A percentile compares a stretch with the other conserved stretches of the same genome.
phyloP scores from a whole-genome alignment of 2,113 vertebrate species.

The Xiphorhynchus elegans region DNA sequence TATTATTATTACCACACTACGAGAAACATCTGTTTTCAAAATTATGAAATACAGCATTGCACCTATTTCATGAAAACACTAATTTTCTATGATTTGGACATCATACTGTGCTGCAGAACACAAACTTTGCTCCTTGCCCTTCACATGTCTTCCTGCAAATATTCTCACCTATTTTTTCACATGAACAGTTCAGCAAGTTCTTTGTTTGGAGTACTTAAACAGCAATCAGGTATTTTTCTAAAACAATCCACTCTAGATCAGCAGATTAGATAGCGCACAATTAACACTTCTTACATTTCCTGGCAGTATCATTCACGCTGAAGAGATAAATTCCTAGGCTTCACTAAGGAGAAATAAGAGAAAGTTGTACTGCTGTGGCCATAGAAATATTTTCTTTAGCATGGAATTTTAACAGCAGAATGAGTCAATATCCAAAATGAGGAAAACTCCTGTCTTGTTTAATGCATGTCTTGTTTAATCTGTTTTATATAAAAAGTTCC shows the following conservation, averaged over 20 bases:
- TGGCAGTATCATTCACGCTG: background rate
- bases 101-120: background rate
- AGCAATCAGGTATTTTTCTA: background rate
- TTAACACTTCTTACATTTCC: background rate
- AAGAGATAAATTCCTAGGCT: background rate
- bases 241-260: background rate
- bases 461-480: background rate
- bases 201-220: background rate
- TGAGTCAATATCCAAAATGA: background rate
- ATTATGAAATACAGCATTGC: background rate
- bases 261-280: background rate
- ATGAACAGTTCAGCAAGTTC: background rate
- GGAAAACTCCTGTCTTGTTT: background rate
- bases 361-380: background rate
- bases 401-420: background rate
- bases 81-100: background rate
- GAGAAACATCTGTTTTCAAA: background rate
- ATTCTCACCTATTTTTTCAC: background rate
- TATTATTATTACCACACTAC: accelerated
- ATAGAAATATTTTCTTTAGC: background rate
- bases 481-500: background rate
- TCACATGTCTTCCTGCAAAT: background rate
- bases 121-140: background rate
- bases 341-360: background rate
- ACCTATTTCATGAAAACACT: background rate